These are phyloP conservation scores for Neocloeon triangulifer DNA, from an alignment of 1,140 invertebrate species.

Conservation along the genomic window DNA sequence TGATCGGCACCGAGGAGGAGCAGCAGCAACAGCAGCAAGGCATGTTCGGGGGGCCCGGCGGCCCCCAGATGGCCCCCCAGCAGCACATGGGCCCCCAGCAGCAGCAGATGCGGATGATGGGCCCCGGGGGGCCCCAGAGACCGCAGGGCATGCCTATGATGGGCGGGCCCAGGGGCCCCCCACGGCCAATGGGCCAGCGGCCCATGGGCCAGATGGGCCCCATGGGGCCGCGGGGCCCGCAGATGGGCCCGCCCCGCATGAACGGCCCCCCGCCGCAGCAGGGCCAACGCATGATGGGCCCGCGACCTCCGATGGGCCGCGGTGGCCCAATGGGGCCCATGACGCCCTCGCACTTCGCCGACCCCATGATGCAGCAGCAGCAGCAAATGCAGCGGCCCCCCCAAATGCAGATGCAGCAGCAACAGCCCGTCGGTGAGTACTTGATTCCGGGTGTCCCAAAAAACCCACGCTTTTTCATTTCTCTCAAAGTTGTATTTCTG, in stretches of 20 bases:
- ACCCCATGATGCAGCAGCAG: too few species aligned
- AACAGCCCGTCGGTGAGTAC: constrained; percentile 1
- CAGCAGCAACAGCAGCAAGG: constrained; percentile 8
- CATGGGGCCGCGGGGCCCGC: constrained; percentile 9
- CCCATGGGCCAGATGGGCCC: constrained; percentile 9
- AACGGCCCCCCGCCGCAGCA: constrained; percentile 10
- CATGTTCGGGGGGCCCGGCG: too few species aligned
- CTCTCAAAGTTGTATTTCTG: constrained; percentile 1
- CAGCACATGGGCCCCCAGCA: constrained; percentile 6
- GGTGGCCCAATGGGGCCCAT: constrained; percentile 1
- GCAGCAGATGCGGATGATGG: constrained; percentile 5
- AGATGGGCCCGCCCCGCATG: constrained; percentile 9
- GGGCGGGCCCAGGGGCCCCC: constrained; percentile 7
- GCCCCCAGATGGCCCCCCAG: constrained; percentile 7
- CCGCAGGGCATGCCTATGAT: constrained; percentile 1
- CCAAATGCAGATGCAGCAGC: too few species aligned
- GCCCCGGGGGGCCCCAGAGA: constrained; percentile 3
- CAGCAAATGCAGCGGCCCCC: too few species aligned
- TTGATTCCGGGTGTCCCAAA: constrained; percentile 1
- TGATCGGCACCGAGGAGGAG: constrained; percentile 17
- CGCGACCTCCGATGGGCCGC: constrained; percentile 1
- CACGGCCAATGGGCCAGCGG: constrained; percentile 5
- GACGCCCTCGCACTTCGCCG: too few species aligned
- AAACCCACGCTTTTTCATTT: neutral
- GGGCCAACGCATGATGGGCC: constrained; percentile 10